These are phyloP conservation scores for Mercenaria mercenaria DNA, from an alignment of 1,140 invertebrate species.

Conservation along the genomic window DNA sequence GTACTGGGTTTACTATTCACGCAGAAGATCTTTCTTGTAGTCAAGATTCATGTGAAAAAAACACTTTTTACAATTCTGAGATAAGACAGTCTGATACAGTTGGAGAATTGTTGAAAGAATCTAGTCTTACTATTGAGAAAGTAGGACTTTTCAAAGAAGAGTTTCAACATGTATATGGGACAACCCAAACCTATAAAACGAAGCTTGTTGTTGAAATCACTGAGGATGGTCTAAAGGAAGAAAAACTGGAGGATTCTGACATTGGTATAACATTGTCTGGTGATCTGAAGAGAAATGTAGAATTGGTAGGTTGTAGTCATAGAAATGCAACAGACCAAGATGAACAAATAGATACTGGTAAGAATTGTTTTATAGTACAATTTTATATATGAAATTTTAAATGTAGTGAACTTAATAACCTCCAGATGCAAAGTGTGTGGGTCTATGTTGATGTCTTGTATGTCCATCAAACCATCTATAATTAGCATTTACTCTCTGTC, in stretches of 20 bases:
- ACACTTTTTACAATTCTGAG: not conserved
- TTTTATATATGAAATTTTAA: too few relatives aligned
- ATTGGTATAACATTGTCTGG: not conserved
- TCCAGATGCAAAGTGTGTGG: too few relatives aligned
- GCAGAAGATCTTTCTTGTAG: not conserved
- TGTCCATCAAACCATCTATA: too few relatives aligned
- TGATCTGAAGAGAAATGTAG: not conserved
- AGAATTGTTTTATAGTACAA: not conserved
- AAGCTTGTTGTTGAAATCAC: not conserved
- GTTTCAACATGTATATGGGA: not conserved
- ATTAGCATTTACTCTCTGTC: too few relatives aligned
- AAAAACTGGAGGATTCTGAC: not conserved
- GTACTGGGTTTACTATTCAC: slow-evolving; percentile 27
- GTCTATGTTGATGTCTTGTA: too few relatives aligned
- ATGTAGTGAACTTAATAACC: too few relatives aligned
- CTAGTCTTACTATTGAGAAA: not conserved
- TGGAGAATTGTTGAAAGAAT: not conserved
- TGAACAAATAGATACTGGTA: slow-evolving; percentile 50
- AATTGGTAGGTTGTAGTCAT: not conserved
- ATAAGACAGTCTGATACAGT: not conserved
- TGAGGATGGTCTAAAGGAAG: not conserved
- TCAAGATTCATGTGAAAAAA: not conserved
- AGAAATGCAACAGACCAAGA: not conserved
- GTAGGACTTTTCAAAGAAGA: not conserved
- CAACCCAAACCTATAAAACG: not conserved